Evolutionary conservation across 1,140 invertebrate genomes (phyloP), one percentile per base, ranked within the genome.

Genomic region (Caenorhabditis briggsae): DNA sequence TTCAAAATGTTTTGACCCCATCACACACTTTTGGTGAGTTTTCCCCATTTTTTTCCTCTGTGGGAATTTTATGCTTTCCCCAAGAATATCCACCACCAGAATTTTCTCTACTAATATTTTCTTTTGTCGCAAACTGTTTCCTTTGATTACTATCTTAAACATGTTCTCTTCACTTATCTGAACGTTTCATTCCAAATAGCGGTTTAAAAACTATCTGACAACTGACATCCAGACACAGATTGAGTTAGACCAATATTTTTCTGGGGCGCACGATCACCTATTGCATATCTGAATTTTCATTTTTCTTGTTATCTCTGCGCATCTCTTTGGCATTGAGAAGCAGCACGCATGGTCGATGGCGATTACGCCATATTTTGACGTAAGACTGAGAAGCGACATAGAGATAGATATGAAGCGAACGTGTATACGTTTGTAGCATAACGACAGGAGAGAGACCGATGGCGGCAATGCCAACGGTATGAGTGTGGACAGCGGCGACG

Each of bases 311-410:
- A 50, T 78, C 46, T 78, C 46, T 50, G 43, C 70, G 70, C 70
- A 78, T 78, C 46, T 33, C 33, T 48, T 50, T 23, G 46, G 46
- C 70, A 50, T 78, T 78, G 46, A 78, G 53, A 78, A 78, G 46
- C 33, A 33, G 33, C 50, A 23, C 70, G 43, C n/a, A 50, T n/a
- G 70, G 20, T 50, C 46, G 18, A n/a, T 50, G 70, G 70, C 33
- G 70, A 78, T 78, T 78, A 78, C 70, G 70, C 70, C 46, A 78
- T 78, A 78, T 50, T 78, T 78, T 78, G 46, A 50, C 70, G 70
- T 78, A 50, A 78, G 70, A 78, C 43, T 8, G 46, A 78, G 46
- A 78, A 78, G 70, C 70, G 46, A 12, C 18, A 20, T 5, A 65
- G 9, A 78, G 46, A 78, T 9, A 50, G 14, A 50, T 48, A 78